Evolutionary conservation across 1,140 invertebrate species (phyloP).

Genomic region (Nasonia vitripennis): DNA sequence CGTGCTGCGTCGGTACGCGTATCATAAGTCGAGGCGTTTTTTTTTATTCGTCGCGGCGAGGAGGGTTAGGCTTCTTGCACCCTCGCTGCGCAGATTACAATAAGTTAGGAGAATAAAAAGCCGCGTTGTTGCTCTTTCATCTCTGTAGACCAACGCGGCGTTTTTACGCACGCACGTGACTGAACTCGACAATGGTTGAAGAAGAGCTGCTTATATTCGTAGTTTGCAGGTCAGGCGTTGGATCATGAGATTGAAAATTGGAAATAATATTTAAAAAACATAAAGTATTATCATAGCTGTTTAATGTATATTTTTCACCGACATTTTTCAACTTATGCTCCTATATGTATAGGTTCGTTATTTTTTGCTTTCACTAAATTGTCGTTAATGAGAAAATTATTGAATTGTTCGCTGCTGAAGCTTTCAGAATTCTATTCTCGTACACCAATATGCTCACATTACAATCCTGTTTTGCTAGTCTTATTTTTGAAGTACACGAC

Average conservation of each 20-base stretch:
- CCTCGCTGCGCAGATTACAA: not conserved
- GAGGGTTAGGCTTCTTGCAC: not conserved
- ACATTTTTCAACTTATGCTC: no score
- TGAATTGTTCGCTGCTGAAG: no score
- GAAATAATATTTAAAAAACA: not conserved
- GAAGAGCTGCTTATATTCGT: not conserved
- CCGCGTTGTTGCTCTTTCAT: not conserved
- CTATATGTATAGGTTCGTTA: no score
- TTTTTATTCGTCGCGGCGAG: not conserved
- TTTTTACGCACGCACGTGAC: slow-evolving; percentile 2
- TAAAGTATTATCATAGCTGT: no score
- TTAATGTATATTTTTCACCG: no score
- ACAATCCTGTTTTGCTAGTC: no score
- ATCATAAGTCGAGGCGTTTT: not conserved
- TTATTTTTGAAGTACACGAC: no score
- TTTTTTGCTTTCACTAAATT: no score
- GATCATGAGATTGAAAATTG: not conserved
- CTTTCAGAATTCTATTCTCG: no score
- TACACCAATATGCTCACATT: no score
- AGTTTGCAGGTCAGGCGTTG: not conserved
- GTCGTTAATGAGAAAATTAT: no score
- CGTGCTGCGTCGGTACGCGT: not conserved
- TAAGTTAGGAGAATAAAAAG: not conserved
- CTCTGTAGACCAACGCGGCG: not conserved
- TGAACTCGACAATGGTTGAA: not conserved